Base-by-base conservation (phyloP, 2,888 invertebrate species). In the Drosophila imparisetae region DNA sequence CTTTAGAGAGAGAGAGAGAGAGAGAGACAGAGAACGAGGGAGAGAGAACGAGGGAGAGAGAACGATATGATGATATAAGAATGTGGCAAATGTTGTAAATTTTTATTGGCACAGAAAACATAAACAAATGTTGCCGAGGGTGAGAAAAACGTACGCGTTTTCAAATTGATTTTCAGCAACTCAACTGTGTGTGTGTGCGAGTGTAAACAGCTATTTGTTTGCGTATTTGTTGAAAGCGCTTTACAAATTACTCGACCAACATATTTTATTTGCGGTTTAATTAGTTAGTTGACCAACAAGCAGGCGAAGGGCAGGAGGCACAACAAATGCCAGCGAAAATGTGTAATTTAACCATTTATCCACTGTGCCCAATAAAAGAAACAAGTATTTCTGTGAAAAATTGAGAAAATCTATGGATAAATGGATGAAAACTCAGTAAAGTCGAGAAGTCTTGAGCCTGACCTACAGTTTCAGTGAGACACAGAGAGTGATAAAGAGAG, bases 191-290 rank as follows among this genome's bases (percentile, higher is more conserved):
- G 38, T 53, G 64, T 32, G 38, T 27, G 32, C 3, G 40, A 30
- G 52, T 27, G 65, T 49, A 58, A 53, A 77, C 71, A 78, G 66
- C 62, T 78, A 66, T 72, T 71, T 70, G 69, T 49, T 69, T 70
- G 70, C 48, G 59, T 62, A 61, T 68, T 75, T 66, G 69, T 34
- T 52, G 49, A 63, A 76, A 83, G 68, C 63, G 68, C 61, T 72
- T 73, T 67, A 72, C 68, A 78, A 84, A 87, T 78, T 70, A 78
- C 73, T 63, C 66, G 61, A 40, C 73, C 75, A 84, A 74, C 75
- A 85, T 75, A 78, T 85, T 90, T 79, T 86, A 79, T 85, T 75
- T 86, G 84, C 71, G 89, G 90, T 88, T 85, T 88, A 88, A 90
- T 88, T 84, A 81, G 89, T 81, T 78, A 77, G 84, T 86, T 72